Evolutionary conservation across 2,888 invertebrate species (phyloP), one percentile per base, ranked within the genome.

Genomic region (Plebejus anna): DNA sequence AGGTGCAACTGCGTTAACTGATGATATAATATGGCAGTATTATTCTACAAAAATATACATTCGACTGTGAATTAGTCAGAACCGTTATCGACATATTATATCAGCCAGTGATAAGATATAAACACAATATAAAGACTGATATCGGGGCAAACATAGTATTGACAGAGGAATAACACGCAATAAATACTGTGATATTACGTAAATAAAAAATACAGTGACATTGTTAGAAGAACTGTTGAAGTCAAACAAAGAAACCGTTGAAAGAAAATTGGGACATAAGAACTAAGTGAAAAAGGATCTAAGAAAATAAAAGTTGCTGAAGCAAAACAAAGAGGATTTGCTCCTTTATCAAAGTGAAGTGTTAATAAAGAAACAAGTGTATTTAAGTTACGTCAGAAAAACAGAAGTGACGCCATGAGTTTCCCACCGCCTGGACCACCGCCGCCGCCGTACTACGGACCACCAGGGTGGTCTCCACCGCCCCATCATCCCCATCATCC

Each of bases 371-470:
- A 66, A 66, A 66, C 5, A 36, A 66, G 16, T 16, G 61, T 61
- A 1, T 11, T 28, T 11, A 22, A 59, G 9, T 6, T 61, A 61
- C 61, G 61, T 9, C 61, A 61, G 7, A 28, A 61, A 22, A 61
- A 22, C 28, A 28, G 61, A 11, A 61, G 16, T 70, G 66, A 57
- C 51, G 83, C 76, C 55, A 91, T 91, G 91, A 91, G 90, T 73
- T 88, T 86, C 76, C 86, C 86, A 75, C 86, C 87, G 6, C 85
- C 83, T 4, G 84, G 84, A 16, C 82, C 82, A 3, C 84, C 84
- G 4, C 85, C 84, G 0, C 84, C 82, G 0, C 87, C 86, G 1
- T 87, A 85, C 36, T 85, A 88, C 76, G 85, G 85, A 0, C 83
- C 85, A 0, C 85, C 85, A 0, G 78, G 80, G 4, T 75, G 81